A percentile compares a stretch with the other conserved stretches of the same genome.
Conservation (phyloP, 2,888 invertebrate genomes). For the Eupithecia vulgata region DNA sequence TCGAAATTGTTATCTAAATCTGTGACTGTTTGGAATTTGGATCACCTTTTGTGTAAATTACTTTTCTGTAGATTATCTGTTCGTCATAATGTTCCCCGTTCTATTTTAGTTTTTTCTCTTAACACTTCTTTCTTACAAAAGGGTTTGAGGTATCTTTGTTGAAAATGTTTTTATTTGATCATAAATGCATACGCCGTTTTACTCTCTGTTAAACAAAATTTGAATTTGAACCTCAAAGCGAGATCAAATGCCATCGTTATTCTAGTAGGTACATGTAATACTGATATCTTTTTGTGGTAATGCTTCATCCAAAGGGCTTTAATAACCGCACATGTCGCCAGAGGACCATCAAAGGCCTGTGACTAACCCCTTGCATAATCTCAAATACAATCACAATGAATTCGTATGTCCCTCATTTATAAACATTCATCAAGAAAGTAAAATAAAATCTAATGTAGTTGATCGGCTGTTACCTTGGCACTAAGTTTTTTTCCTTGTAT, state of each 20-base stretch:
- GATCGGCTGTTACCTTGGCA: slow-evolving; percentile 21
- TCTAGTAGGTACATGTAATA: not conserved
- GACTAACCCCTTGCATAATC: slow-evolving; percentile 52
- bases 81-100: not conserved
- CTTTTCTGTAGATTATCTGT: not conserved
- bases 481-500: no score
- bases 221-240: slow-evolving; percentile 47
- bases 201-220: slow-evolving; percentile 10
- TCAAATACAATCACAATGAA: slow-evolving; percentile 73
- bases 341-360: slow-evolving; percentile 54
- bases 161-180: not conserved
- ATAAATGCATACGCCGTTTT: not conserved
- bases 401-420: slow-evolving; percentile 71
- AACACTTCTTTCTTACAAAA: not conserved
- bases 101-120: not conserved
- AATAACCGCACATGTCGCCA: slow-evolving; percentile 78
- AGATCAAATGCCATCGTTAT: slow-evolving; percentile 44
- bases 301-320: slow-evolving; percentile 47
- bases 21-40: slow-evolving; percentile 44
- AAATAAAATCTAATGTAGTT: slow-evolving; percentile 60
- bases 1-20: slow-evolving; percentile 63
- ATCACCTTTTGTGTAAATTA: slow-evolving; percentile 12
- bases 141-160: not conserved
- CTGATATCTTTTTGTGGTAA: not conserved
- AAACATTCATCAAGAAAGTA: slow-evolving; percentile 79